Evolutionary conservation across 2,888 invertebrate genomes (phyloP).

Genomic region (Microplitis deprimator): DNA sequence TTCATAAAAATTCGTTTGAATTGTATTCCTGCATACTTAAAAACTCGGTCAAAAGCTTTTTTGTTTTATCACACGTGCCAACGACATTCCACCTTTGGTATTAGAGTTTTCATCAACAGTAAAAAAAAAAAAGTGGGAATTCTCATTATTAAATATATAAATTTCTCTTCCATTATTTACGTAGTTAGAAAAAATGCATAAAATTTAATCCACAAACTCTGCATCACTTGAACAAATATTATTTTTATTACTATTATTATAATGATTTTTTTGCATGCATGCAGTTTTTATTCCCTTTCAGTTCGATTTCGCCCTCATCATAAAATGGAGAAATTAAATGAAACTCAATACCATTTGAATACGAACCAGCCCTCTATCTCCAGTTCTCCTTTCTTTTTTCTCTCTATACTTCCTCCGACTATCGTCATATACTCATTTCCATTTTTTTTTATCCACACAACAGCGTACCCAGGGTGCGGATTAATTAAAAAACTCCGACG

Average conservation of each 20-base stretch:
- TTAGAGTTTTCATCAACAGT: no score
- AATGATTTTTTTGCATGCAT: neutral
- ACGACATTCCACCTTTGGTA: slow-evolving; percentile 1
- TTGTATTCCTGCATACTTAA: slow-evolving; percentile 21
- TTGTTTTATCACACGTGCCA: slow-evolving; percentile 8
- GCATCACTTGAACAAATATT: neutral
- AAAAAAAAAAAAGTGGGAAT: neutral
- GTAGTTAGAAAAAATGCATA: neutral
- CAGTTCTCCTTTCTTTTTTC: slow-evolving; percentile 7
- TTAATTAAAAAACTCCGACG: slow-evolving; percentile 37
- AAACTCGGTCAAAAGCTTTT: slow-evolving; percentile 34
- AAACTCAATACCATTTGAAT: slow-evolving; percentile 14
- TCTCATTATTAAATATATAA: neutral
- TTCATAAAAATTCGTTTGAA: neutral
- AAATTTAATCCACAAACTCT: no score
- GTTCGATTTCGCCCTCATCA: slow-evolving; percentile 10
- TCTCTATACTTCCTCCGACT: no score
- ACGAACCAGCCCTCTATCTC: neutral
- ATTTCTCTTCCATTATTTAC: neutral
- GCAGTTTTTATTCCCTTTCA: neutral
- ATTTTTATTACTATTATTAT: neutral
- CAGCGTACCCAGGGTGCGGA: neutral
- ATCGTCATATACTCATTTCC: neutral
- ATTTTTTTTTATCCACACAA: neutral
- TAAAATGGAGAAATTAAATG: slow-evolving; percentile 26